A percentile compares a stretch with the other conserved stretches of the same genome.
These are phyloP conservation scores for Julus scandinavius DNA, from an alignment of 2,888 invertebrate species.

Conservation along the genomic window DNA sequence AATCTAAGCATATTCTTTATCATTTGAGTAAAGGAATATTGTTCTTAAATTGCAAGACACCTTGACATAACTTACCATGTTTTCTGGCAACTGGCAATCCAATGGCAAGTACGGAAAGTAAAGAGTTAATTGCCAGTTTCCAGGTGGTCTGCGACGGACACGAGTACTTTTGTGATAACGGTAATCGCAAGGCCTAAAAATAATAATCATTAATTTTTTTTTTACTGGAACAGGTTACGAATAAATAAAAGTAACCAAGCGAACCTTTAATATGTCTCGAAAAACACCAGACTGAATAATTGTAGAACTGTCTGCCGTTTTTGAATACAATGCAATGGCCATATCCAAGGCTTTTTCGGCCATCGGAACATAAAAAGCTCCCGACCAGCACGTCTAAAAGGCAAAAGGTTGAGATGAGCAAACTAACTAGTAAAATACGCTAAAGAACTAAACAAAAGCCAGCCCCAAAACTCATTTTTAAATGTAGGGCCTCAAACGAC, in stretches of 20 bases:
- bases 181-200: conserved; percentile 56
- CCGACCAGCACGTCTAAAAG: conserved; percentile 37
- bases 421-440: no score
- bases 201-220: background rate
- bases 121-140: conserved; percentile 82
- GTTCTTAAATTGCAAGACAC: no score
- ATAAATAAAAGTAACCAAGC: conserved; percentile 8
- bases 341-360: conserved; percentile 82
- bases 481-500: background rate
- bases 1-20: no score
- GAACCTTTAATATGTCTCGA: conserved; percentile 74
- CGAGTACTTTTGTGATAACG: conserved; percentile 63
- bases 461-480: no score
- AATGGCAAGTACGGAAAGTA: conserved; percentile 81
- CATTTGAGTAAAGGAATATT: no score
- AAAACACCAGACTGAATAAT: conserved; percentile 79
- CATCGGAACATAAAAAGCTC: conserved; percentile 77
- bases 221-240: background rate
- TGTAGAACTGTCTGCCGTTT: conserved; percentile 76
- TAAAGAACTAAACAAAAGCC: no score
- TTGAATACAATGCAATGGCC: conserved; percentile 79
- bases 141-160: conserved; percentile 84
- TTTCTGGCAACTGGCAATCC: conserved; percentile 89
- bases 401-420: background rate
- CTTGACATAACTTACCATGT: conserved; percentile 71